Evolutionary conservation across 2,113 vertebrate species (phyloP).

Genomic region (Etia nguti): DNA sequence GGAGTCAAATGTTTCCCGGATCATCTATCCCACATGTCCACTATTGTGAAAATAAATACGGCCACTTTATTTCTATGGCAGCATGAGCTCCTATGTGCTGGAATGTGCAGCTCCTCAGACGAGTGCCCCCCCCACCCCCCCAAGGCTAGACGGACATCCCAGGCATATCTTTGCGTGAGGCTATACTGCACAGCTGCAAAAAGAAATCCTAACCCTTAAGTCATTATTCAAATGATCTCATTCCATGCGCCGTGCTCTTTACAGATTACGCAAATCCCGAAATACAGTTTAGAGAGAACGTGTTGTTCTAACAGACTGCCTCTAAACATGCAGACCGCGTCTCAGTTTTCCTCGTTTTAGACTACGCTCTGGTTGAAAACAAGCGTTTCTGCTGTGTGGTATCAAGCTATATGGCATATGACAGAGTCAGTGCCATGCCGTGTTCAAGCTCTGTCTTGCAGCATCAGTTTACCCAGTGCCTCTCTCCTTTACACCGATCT

Average conservation of each 20-base stretch:
- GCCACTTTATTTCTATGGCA: conserved; percentile 49
- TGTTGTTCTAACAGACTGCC: background rate
- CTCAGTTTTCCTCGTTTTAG: background rate
- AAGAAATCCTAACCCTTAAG: conserved; percentile 55
- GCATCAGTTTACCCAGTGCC: background rate
- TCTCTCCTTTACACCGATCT: conserved; percentile 22
- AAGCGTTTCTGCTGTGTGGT: background rate
- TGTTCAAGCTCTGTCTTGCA: conserved; percentile 20
- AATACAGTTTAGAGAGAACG: background rate
- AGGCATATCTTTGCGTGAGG: conserved; percentile 36
- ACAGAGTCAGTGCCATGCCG: background rate
- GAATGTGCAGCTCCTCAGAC: conserved; percentile 50
- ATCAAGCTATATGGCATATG: background rate
- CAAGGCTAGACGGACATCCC: conserved; percentile 31
- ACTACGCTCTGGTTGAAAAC: background rate
- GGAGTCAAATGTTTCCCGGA: conserved; percentile 33
- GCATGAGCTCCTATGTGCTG: conserved; percentile 39
- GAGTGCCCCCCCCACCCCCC: background rate
- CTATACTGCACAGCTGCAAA: conserved; percentile 54
- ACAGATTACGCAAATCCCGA: conserved; percentile 17
- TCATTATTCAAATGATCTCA: conserved; percentile 57
- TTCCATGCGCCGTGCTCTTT: background rate
- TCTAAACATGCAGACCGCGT: background rate
- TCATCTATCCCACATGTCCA: conserved; percentile 27
- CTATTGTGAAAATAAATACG: conserved; percentile 52